A percentile compares a stretch with the other conserved stretches of the same genome.
Conservation (phyloP, 2,113 vertebrate species). For the Nibea albiflora region DNA sequence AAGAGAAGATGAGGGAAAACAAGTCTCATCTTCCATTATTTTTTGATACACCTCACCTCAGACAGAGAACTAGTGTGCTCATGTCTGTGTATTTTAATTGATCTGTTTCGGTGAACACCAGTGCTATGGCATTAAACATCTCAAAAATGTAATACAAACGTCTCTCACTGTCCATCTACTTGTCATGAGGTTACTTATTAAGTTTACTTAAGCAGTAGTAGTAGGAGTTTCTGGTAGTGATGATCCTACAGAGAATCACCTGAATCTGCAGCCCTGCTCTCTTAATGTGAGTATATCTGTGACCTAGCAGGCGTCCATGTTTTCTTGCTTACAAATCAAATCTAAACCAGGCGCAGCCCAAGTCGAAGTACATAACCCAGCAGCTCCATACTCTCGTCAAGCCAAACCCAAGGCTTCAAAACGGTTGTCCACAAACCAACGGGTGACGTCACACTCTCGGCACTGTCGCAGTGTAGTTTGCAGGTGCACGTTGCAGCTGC, state of each 20-base stretch:
- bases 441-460: not conserved
- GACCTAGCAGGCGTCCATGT: too few species aligned
- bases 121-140: not conserved
- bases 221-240: not conserved
- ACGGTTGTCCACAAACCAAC: too few species aligned
- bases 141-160: not conserved
- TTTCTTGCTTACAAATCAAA: too few species aligned
- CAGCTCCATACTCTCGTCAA: too few species aligned
- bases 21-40: slow-evolving; percentile 39
- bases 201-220: too few species aligned
- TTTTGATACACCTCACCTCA: slow-evolving; percentile 37
- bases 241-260: not conserved
- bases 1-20: slow-evolving; percentile 36
- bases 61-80: not conserved
- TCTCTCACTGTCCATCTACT: not conserved
- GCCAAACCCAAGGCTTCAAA: too few species aligned
- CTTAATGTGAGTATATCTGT: too few species aligned
- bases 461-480: not conserved
- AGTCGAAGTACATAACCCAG: too few species aligned
- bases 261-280: not conserved
- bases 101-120: not conserved
- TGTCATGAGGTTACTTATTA: too few species aligned
- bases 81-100: slow-evolving; percentile 36
- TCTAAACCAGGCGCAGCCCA: too few species aligned
- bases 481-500: not conserved